A percentile compares a stretch with the other conserved stretches of the same genome.
phyloP scores from a whole-genome alignment of 2,888 invertebrate genomes.

The Chymomyza amoena region DNA sequence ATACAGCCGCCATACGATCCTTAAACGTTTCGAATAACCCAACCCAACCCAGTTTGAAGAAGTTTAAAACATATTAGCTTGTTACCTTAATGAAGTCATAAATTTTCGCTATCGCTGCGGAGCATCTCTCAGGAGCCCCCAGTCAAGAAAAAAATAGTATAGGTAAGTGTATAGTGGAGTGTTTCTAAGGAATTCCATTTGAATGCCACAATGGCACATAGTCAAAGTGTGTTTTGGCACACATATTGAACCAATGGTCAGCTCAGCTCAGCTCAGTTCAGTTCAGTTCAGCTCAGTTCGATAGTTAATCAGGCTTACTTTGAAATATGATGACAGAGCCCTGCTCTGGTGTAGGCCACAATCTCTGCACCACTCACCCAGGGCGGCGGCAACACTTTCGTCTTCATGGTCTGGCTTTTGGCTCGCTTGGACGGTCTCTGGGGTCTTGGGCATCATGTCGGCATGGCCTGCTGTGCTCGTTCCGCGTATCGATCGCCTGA shows the following conservation, averaged over 20 bases:
- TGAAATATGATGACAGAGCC: constrained; percentile 72
- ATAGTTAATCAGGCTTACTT: constrained; percentile 74
- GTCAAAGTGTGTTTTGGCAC: constrained; percentile 56
- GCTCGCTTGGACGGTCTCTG: background rate
- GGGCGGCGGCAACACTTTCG: constrained; percentile 10
- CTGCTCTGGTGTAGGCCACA: constrained; percentile 56
- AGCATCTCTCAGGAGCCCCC: constrained; percentile 44
- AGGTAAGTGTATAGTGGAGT: background rate
- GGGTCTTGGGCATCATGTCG: background rate
- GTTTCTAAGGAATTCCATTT: constrained; percentile 61
- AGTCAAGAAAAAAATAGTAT: constrained; percentile 16
- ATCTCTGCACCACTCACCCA: constrained; percentile 21
- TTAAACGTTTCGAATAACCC: constrained; percentile 65
- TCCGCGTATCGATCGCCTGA: constrained; percentile 43
- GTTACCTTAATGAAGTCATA: constrained; percentile 74
- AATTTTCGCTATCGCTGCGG: constrained; percentile 66
- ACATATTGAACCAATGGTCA: constrained; percentile 21
- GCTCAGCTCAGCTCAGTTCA: constrained; percentile 28
- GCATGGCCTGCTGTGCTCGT: constrained; percentile 47
- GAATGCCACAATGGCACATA: constrained; percentile 7
- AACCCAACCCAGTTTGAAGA: constrained; percentile 45
- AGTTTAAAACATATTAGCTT: constrained; percentile 65
- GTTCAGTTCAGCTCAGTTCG: constrained; percentile 14
- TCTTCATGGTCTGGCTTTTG: background rate
- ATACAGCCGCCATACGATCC: constrained; percentile 35